Evolutionary conservation across 2,113 vertebrate species (phyloP).

Genomic region (Mohoua ochrocephala): DNA sequence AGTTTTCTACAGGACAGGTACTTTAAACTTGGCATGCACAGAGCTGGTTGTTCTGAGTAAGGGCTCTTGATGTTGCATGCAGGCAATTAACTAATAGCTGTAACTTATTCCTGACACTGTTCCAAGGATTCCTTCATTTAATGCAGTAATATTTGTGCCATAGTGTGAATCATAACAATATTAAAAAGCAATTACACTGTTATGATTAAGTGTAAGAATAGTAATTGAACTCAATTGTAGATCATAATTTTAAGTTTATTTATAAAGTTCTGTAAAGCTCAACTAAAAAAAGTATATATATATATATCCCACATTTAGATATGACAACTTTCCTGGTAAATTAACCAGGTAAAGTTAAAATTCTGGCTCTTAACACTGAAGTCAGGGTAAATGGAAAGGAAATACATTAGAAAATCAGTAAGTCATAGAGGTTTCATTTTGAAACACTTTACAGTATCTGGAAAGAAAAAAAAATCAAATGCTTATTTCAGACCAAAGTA

Average conservation of each 20-base stretch:
- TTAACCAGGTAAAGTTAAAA: neutral
- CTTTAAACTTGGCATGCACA: neutral
- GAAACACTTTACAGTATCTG: neutral
- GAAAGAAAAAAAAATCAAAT: constrained; percentile 1
- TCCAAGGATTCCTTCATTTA: neutral
- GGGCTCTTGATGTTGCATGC: neutral
- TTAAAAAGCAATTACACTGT: neutral
- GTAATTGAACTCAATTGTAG: neutral
- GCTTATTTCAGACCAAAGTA: constrained; percentile 50
- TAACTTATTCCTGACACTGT: neutral
- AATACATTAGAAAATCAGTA: neutral
- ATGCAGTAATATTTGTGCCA: neutral
- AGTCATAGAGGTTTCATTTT: neutral
- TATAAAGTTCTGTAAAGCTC: neutral
- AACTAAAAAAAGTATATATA: neutral
- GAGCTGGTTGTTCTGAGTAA: neutral
- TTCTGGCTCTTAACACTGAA: neutral
- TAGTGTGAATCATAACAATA: neutral
- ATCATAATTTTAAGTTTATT: neutral
- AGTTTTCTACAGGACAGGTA: neutral
- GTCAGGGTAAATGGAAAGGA: neutral
- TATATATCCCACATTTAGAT: neutral
- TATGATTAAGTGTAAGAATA: neutral
- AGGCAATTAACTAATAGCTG: neutral
- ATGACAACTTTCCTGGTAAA: neutral